Base-by-base conservation (phyloP, 2,888 invertebrate genomes). In the Catocala nupta region DNA sequence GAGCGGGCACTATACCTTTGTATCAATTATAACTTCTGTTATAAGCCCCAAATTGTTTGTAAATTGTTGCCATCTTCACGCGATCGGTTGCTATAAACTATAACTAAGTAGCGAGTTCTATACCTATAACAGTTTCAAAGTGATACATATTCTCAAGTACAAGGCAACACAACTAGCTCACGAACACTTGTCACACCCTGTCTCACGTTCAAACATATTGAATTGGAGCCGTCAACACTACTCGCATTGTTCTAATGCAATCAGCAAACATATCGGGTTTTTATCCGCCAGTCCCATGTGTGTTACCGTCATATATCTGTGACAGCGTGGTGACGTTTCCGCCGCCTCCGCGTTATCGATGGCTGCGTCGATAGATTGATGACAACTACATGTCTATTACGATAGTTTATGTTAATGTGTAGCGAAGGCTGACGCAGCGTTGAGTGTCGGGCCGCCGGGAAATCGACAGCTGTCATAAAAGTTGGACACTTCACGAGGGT, bases 391-490 rank as follows among this genome's bases (percentile, higher is more conserved):
- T 25, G 53, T 12, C 57, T 57, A 54, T 57, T 54, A 63, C 47
- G 39, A 53, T 63, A 57, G 62, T 57, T 60, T 57, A 57, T 57
- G 57, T 53, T 54, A 63, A 63, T 63, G 57, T 44, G 64, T 73
- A 63, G 74, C 59, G 9, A 39, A 9, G 36, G 36, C 36, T 39
- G 66, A 63, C 47, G 55, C 66, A 44, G 63, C 55, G 49, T 54
- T 56, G 60, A n/a, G 33, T 10, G 54, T 5, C 53, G 50, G 13
- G 34, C 60, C 73, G 63, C 74, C 59, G 64, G 81, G 80, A 80
- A 77, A 81, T 81, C 75, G 82, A 81, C 81, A 80, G 81, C 70
- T 77, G 73, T 77, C 75, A 68, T 64, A 59, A 70, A 75, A 71
- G 64, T 77, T 75, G 68, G 73, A 67, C 68, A 70, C 65, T 72